Base-by-base conservation (phyloP, 2,888 invertebrate genomes). In the Drosophila planitibia region DNA sequence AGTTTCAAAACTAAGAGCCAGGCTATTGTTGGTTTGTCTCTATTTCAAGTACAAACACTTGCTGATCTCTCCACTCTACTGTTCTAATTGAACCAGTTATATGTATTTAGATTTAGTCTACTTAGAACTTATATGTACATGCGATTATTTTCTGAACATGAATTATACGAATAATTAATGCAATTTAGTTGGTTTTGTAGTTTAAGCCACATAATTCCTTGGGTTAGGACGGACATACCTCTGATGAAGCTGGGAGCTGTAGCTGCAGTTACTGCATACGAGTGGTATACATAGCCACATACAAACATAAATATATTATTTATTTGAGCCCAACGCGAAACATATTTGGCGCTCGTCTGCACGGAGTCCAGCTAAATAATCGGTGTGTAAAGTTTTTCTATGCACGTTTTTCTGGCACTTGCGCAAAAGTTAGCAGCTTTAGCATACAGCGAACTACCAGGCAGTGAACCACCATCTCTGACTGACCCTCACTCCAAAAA, bases 371-470 rank as follows among this genome's bases (percentile, higher is more conserved):
- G 69, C 85, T 80, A 85, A 85, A 80, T 85, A 85, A 85, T 83
- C 80, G 80, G 82, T 80, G 75, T 72, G 59, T 54, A 76, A 89
- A 85, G 78, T 83, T 84, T 74, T 77, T 65, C 83, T 72, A 69
- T 83, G 81, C n/a, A n/a, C n/a, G n/a, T n/a, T n/a, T n/a, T n/a
- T n/a, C n/a, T 73, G 64, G 71, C 65, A 57, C 33, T 75, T 52
- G 64, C 58, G 68, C 51, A 68, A 76, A 75, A 75, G 62, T 76
- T 71, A 44, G 33, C 68, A 62, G 76, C 59, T 75, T 70, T 60
- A 35, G 57, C 52, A 22, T 33, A 47, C 22, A 41, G 14, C n/a
- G 22, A 54, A 33, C 52, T 37, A 60, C 47, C 16, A 30, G n/a
- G 28, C 30, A 32, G n/a, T 47, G 44, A 41, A 32, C n/a, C 59